These are phyloP conservation scores for Proctacanthus coquilletti DNA, from an alignment of 1,140 invertebrate genomes.

Conservation along the genomic window DNA sequence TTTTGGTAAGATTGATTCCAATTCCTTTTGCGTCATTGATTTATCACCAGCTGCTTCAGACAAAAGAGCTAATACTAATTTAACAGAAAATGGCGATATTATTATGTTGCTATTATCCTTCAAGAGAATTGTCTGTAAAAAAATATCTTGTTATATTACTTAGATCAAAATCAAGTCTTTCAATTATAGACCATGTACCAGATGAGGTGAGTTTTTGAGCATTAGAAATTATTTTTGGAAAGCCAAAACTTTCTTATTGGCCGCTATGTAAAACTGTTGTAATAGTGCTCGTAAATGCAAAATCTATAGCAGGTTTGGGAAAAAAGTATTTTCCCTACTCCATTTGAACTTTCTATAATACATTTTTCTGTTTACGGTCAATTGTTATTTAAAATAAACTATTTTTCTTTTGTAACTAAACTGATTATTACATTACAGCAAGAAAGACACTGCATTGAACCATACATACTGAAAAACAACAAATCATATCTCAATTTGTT, in stretches of 20 bases:
- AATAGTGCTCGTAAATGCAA: too few species aligned
- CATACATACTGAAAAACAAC: too few species aligned
- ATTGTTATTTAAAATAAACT: too few species aligned
- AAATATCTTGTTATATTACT: not conserved
- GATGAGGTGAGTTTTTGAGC: slow-evolving; percentile 6
- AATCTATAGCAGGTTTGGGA: too few species aligned
- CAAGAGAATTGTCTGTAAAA: slow-evolving; percentile 9
- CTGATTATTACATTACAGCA: too few species aligned
- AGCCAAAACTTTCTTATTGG: not conserved
- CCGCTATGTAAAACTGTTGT: too few species aligned
- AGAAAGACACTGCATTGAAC: too few species aligned
- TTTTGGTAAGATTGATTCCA: slow-evolving; percentile 36
- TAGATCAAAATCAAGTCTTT: not conserved
- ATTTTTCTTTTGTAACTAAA: too few species aligned
- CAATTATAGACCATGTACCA: not conserved
- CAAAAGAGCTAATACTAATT: slow-evolving; percentile 53
- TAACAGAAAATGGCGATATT: slow-evolving; percentile 66
- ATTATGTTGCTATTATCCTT: slow-evolving; percentile 43
- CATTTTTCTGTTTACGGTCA: too few species aligned
- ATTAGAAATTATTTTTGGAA: slow-evolving; percentile 5
- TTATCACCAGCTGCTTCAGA: slow-evolving; percentile 50
- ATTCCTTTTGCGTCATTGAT: slow-evolving; percentile 43
- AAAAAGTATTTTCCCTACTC: too few species aligned
- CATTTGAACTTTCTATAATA: too few species aligned
- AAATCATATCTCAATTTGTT: too few species aligned